These are phyloP conservation scores for Hiodon alosoides DNA, from an alignment of 2,113 vertebrate species.

Conservation along the genomic window DNA sequence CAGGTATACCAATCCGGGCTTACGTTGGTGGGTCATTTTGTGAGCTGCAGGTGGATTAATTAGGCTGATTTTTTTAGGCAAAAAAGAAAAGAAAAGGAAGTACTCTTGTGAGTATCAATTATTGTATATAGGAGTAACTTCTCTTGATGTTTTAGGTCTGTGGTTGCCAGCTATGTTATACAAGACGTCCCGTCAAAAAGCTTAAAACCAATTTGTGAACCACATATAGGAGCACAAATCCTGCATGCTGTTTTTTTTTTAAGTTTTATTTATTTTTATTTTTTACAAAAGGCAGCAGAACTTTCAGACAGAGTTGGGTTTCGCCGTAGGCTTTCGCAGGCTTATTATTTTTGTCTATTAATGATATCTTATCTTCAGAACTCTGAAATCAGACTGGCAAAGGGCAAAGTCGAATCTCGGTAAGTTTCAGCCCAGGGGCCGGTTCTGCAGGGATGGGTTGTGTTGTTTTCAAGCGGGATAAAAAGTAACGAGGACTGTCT, in stretches of 20 bases:
- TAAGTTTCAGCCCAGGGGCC: background rate
- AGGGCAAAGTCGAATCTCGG: background rate
- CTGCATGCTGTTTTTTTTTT: background rate
- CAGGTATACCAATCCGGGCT: too few species aligned
- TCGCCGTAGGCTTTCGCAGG: background rate
- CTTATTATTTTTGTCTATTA: slow-evolving; percentile 10
- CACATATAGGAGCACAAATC: background rate
- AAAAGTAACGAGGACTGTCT: background rate
- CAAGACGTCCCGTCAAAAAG: background rate
- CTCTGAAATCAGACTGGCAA: slow-evolving; percentile 4
- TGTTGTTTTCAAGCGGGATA: background rate
- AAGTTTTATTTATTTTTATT: background rate
- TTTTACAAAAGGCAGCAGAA: background rate
- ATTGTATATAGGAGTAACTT: background rate
- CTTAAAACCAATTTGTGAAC: background rate
- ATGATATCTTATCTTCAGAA: background rate
- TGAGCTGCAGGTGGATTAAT: too few species aligned
- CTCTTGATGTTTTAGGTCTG: background rate
- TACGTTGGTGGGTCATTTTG: too few species aligned
- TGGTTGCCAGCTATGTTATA: background rate
- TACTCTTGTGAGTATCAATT: background rate
- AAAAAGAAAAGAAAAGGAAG: too few species aligned
- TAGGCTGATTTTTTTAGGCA: too few species aligned
- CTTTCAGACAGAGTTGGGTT: background rate
- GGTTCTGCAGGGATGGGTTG: background rate